phyloP scores from a whole-genome alignment of 2,888 invertebrate species.

The Spodoptera exigua region DNA sequence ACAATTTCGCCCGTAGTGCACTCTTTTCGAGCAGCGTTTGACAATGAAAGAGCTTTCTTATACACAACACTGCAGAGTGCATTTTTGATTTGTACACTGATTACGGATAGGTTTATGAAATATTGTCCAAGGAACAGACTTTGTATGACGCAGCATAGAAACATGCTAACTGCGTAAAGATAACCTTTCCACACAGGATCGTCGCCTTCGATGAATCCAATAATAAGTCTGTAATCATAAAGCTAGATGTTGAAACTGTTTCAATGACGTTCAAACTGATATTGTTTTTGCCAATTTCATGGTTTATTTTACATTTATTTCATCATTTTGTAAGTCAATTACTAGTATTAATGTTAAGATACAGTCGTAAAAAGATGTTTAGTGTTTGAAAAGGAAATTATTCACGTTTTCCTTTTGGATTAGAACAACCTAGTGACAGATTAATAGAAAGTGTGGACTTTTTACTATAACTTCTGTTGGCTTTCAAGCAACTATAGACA shows the following conservation, averaged over 20 bases:
- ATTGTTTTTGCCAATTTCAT: slow-evolving; percentile 3
- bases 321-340: no score
- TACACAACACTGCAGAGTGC: slow-evolving; percentile 94
- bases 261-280: no score
- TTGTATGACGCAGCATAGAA: slow-evolving; percentile 92
- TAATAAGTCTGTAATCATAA: slow-evolving; percentile 87
- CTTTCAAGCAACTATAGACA: no score
- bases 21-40: slow-evolving; percentile 92
- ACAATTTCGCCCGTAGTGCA: slow-evolving; percentile 95
- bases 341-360: no score
- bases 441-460: no score
- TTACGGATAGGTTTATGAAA: slow-evolving; percentile 94
- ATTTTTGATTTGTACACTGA: slow-evolving; percentile 95
- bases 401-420: no score
- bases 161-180: slow-evolving; percentile 92
- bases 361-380: no score
- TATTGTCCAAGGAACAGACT: slow-evolving; percentile 95
- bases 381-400: no score
- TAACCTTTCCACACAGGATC: slow-evolving; percentile 94
- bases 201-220: slow-evolving; percentile 89
- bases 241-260: background rate
- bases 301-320: no score
- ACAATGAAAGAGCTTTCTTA: slow-evolving; percentile 93
- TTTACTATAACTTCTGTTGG: no score
- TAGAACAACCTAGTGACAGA: no score